phyloP scores from a whole-genome alignment of 2,113 vertebrate genomes.

The Chaetops frenatus region DNA sequence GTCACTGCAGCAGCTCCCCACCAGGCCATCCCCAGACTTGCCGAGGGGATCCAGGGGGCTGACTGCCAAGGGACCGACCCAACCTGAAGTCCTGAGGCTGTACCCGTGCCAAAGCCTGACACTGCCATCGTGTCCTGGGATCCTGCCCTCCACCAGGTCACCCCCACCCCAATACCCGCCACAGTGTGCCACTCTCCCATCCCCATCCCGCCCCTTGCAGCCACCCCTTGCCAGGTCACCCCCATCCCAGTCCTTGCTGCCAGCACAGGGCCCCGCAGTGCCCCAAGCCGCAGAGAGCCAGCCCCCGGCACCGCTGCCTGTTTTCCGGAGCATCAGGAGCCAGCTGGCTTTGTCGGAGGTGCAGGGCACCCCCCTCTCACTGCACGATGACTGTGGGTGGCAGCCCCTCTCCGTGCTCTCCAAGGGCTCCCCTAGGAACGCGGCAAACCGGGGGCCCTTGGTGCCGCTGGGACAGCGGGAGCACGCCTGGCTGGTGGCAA shows the following conservation, averaged over 20 bases:
- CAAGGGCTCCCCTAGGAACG: background rate
- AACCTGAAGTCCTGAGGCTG: background rate
- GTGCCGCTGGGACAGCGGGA: slow-evolving; percentile 82
- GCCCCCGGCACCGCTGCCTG: background rate
- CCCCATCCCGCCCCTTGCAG: background rate
- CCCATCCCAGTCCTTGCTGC: background rate
- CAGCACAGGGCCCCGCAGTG: background rate
- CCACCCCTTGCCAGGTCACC: background rate
- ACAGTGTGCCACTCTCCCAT: background rate
- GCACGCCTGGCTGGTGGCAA: slow-evolving; percentile 86
- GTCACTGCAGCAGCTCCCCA: slow-evolving; percentile 35
- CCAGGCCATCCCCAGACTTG: background rate
- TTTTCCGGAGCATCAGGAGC: slow-evolving; percentile 72
- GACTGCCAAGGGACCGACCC: background rate
- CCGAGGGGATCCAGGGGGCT: background rate
- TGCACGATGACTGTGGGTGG: slow-evolving; percentile 9
- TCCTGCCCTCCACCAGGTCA: background rate
- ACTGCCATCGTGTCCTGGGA: background rate
- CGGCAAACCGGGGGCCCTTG: background rate
- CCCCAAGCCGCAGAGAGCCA: background rate
- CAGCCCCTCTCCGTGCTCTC: background rate
- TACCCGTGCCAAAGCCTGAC: background rate
- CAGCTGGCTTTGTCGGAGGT: slow-evolving; percentile 60
- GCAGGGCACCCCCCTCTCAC: slow-evolving; percentile 10
- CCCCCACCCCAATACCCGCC: background rate